Evolutionary conservation across 2,888 invertebrate species (phyloP).

Genomic region (Xestia rhomboidea): DNA sequence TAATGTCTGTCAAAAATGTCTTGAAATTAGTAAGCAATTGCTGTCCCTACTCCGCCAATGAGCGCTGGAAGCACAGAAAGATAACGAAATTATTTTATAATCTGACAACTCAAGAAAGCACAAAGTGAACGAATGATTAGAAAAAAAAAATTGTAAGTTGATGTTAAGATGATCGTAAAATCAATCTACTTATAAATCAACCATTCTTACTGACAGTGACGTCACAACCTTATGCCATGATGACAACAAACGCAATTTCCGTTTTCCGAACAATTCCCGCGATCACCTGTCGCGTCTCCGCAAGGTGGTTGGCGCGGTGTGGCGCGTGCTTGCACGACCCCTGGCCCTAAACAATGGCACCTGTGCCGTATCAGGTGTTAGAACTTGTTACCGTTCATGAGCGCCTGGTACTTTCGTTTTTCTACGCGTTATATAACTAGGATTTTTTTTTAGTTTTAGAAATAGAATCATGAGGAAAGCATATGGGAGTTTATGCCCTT

Average conservation of each 20-base stretch:
- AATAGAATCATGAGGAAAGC: neutral
- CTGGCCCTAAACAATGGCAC: conserved; percentile 61
- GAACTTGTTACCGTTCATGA: conserved; percentile 56
- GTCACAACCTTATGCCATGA: conserved; percentile 48
- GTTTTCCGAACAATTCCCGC: conserved; percentile 72
- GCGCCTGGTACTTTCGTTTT: conserved; percentile 58
- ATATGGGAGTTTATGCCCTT: neutral
- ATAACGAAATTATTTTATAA: neutral
- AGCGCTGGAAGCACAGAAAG: neutral
- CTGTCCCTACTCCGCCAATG: neutral
- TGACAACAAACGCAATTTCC: conserved; percentile 75
- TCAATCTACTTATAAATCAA: conserved; percentile 16
- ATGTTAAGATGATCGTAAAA: neutral
- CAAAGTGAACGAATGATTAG: neutral
- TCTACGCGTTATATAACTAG: conserved; percentile 6
- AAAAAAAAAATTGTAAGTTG: neutral
- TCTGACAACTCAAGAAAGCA: neutral
- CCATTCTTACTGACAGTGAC: conserved; percentile 25
- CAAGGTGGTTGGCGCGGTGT: conserved; percentile 77
- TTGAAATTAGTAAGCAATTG: neutral
- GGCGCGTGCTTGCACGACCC: conserved; percentile 72
- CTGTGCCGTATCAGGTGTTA: conserved; percentile 69
- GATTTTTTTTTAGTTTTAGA: neutral
- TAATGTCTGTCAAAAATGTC: neutral
- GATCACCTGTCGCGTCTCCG: conserved; percentile 80